Conservation (phyloP, 1,140 invertebrate genomes). For the Plutomurus gul region DNA sequence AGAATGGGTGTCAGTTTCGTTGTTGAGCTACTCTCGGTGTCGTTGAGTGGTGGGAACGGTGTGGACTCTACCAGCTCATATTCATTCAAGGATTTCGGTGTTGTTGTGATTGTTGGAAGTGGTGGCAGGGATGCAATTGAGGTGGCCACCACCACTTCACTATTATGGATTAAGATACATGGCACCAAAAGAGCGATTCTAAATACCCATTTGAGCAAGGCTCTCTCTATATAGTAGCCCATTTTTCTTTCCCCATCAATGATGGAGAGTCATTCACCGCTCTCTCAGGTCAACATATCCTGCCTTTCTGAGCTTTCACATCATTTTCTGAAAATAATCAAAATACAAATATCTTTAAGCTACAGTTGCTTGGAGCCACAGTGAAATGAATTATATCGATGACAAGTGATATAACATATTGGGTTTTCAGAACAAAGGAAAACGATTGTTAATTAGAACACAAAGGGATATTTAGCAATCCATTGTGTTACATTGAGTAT, state of each 20-base stretch:
- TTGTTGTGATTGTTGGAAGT: too few relatives aligned
- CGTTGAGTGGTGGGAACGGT: not conserved
- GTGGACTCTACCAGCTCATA: not conserved
- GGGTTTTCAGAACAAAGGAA: too few relatives aligned
- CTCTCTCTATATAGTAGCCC: not conserved
- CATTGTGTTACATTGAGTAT: too few relatives aligned
- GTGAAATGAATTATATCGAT: too few relatives aligned
- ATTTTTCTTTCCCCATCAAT: conserved; percentile 33
- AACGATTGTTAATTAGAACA: too few relatives aligned
- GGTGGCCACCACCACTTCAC: too few relatives aligned
- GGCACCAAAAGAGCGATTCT: conserved; percentile 3
- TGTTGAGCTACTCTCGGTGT: not conserved
- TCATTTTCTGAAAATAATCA: not conserved
- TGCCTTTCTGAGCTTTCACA: not conserved
- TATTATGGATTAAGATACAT: not conserved
- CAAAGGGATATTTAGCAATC: too few relatives aligned
- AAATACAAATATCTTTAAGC: too few relatives aligned
- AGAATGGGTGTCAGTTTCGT: not conserved
- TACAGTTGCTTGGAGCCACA: too few relatives aligned
- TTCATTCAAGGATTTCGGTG: not conserved
- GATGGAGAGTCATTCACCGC: not conserved
- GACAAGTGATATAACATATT: too few relatives aligned
- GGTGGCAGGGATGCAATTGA: too few relatives aligned
- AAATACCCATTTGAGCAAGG: conserved; percentile 19
- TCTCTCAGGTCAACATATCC: not conserved